phyloP scores from a whole-genome alignment of 2,888 invertebrate genomes.

The Dryobotodes eremita region DNA sequence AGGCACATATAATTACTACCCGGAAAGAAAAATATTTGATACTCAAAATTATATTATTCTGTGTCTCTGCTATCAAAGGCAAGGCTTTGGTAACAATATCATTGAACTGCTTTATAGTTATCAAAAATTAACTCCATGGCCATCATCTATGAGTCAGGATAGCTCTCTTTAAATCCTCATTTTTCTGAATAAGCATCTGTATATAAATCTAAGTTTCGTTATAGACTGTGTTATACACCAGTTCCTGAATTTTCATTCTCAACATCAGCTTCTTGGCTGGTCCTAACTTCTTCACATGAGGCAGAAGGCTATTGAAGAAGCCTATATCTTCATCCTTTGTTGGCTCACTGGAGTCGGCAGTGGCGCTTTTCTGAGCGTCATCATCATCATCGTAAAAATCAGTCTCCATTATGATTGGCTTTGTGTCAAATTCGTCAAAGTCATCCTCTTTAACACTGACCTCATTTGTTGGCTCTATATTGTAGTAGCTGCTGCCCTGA shows the following conservation, averaged over 20 bases:
- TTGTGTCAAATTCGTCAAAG: conserved; percentile 88
- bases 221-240: conserved; percentile 88
- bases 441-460: conserved; percentile 83
- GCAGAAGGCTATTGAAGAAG: conserved; percentile 87
- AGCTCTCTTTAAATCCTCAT: conserved; percentile 14
- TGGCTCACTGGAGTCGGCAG: conserved; percentile 69
- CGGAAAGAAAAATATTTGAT: not conserved
- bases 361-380: conserved; percentile 78
- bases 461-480: conserved; percentile 73
- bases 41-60: not conserved
- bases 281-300: conserved; percentile 86
- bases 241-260: conserved; percentile 88
- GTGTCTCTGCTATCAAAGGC: not conserved
- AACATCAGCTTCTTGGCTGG: conserved; percentile 88
- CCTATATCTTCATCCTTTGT: conserved; percentile 87
- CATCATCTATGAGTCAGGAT: not conserved
- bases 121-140: not conserved
- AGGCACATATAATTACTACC: not conserved
- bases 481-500: conserved; percentile 77
- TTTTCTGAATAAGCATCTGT: conserved; percentile 29
- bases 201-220: conserved; percentile 75
- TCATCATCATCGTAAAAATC: conserved; percentile 88
- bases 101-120: not conserved
- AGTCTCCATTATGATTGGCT: conserved; percentile 87
- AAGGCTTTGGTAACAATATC: not conserved